Base-by-base conservation (phyloP, 92 coral and sea anemone species). In the Phenganax marumi region DNA sequence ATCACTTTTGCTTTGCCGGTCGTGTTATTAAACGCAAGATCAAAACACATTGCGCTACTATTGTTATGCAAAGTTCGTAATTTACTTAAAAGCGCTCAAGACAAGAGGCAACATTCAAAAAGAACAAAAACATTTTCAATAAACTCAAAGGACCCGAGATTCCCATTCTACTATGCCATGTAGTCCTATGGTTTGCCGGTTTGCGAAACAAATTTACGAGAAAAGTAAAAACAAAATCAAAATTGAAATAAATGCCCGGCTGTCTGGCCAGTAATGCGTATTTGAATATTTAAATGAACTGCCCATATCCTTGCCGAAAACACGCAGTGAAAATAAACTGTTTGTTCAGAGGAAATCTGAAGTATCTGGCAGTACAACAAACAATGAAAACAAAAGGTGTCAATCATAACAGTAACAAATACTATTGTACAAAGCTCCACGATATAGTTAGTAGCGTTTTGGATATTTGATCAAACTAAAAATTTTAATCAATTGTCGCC, bases 11-110 rank as follows among this genome's bases (percentile, higher is more conserved):
- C 89, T 68, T 81, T 80, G 86, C 18, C 86, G 57, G 68, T 81
- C 76, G 82, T 84, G 71, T 81, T 79, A 83, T 87, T 92, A 93
- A 96, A 91, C 93, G 85, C 92, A 92, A 88, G 93, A 96, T 92
- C 87, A 92, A 92, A 93, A 91, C 90, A 87, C 92, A 89, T 70
- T 88, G 89, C 84, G 81, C 73, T 71, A 39, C 79, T 84, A 92
- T 96, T 96, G 99, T 96, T 91, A 96, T 96, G 99, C 97, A 91
- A 96, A 96, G 92, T 87, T 91, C 76, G 99, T 96, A 92, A 96
- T 96, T 96, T 97, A 91, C 87, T 92, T 96, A 92, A 78, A 96
- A 92, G 99, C 94, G 93, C 24, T 91, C 91, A 91, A 91, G 90
- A 90, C 96, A 92, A 91, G 97, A 89, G 90, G 90, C 89, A 87